Evolutionary conservation across 2,113 vertebrate genomes (phyloP).

Genomic region (Rhombomys opimus): DNA sequence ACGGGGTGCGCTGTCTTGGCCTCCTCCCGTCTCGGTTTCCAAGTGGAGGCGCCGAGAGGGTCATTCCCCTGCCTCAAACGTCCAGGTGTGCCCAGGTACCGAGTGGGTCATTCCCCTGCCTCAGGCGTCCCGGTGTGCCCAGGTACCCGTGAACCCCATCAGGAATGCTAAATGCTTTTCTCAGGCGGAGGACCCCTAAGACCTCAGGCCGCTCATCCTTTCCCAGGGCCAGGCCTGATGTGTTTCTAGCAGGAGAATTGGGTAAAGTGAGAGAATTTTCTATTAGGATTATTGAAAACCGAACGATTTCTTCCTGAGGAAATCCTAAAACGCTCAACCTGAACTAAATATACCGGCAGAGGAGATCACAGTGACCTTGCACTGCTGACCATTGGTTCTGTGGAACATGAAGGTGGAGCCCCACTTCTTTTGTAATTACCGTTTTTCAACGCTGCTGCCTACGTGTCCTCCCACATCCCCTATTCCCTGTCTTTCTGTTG

Average conservation of each 20-base stretch:
- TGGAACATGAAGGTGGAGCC: not conserved
- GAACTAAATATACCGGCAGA: not conserved
- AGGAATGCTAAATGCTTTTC: not conserved
- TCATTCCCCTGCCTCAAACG: not conserved
- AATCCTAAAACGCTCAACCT: not conserved
- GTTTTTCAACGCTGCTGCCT: too few species aligned
- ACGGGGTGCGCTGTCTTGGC: accelerated
- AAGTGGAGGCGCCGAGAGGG: not conserved
- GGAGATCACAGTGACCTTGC: not conserved
- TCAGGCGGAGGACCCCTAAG: not conserved
- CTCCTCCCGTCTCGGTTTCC: not conserved
- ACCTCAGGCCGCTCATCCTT: not conserved
- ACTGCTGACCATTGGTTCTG: not conserved
- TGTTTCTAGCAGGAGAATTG: not conserved
- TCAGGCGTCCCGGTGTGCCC: not conserved
- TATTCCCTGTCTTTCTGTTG: not conserved
- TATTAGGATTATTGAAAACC: not conserved
- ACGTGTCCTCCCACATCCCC: not conserved
- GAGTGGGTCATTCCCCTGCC: not conserved
- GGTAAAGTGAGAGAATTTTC: not conserved
- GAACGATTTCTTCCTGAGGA: not conserved
- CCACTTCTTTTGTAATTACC: too few species aligned
- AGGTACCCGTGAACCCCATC: not conserved
- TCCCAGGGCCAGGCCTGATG: not conserved
- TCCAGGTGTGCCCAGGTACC: not conserved